phyloP scores from a whole-genome alignment of 2,888 invertebrate species.

The Protonemura montana region DNA sequence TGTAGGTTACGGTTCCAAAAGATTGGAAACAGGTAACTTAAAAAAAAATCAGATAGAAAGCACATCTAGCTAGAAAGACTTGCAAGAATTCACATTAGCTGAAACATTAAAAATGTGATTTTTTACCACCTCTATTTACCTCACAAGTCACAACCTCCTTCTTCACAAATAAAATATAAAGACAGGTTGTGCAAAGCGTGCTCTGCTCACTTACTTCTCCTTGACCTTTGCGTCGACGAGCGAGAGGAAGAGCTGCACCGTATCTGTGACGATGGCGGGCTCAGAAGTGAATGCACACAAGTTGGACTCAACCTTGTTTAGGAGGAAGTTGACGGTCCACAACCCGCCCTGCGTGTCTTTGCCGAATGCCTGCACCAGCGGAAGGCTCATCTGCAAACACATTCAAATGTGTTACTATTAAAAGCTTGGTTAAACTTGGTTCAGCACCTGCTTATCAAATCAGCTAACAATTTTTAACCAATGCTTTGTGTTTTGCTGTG shows the following conservation, averaged over 20 bases:
- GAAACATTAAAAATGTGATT: too few species aligned
- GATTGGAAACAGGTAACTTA: too few species aligned
- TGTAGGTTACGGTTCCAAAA: too few species aligned
- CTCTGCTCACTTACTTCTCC: slow-evolving; percentile 58
- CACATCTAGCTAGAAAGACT: too few species aligned
- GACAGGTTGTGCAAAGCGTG: not conserved
- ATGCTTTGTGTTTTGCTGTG: too few species aligned
- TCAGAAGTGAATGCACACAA: slow-evolving; percentile 70
- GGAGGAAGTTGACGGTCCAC: slow-evolving; percentile 69
- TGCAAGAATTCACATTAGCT: too few species aligned
- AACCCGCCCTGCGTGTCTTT: slow-evolving; percentile 70
- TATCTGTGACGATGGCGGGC: slow-evolving; percentile 67
- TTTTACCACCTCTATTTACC: too few species aligned
- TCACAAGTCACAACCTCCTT: too few species aligned
- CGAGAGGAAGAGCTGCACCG: slow-evolving; percentile 67
- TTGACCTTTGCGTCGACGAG: slow-evolving; percentile 62
- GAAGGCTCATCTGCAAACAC: slow-evolving; percentile 65
- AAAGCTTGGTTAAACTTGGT: not conserved
- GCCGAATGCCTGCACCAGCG: slow-evolving; percentile 70
- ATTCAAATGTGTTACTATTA: slow-evolving; percentile 18
- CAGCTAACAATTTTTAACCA: too few species aligned
- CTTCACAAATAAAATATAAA: not conserved
- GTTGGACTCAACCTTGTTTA: slow-evolving; percentile 71
- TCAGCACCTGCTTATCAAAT: too few species aligned
- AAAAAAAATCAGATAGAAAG: too few species aligned